Percentiles rank a stretch among this genome's conserved stretches.
phyloP scores from a whole-genome alignment of 2,113 vertebrate genomes.

The Hipposideros armiger region DNA sequence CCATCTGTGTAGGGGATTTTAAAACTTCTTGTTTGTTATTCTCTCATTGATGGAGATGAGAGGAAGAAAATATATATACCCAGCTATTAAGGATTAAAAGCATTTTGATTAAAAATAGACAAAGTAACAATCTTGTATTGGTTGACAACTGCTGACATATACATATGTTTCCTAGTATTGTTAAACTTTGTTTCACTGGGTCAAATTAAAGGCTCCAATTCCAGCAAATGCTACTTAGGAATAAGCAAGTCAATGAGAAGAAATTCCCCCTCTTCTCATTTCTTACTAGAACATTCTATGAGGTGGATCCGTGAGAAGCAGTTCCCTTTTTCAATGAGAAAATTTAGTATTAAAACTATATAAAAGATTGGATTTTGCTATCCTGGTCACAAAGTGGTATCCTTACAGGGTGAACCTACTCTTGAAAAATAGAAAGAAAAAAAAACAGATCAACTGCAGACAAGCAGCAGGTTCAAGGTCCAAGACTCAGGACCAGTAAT shows the following conservation, averaged over 20 bases:
- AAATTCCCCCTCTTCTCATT: neutral
- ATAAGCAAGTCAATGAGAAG: neutral
- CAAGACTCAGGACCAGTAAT: neutral
- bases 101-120: conserved; percentile 5
- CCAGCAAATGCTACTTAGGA: neutral
- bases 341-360: neutral
- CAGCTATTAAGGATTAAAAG: neutral
- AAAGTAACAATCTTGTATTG: neutral
- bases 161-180: neutral
- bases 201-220: conserved; percentile 4
- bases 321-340: neutral
- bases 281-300: conserved; percentile 1
- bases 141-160: neutral
- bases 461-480: neutral
- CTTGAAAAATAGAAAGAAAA: neutral
- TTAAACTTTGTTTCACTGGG: neutral
- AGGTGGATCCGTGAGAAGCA: neutral
- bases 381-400: neutral
- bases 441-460: neutral
- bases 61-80: neutral
- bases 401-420: neutral
- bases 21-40: neutral
- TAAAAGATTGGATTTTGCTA: neutral
- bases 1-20: neutral
- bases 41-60: neutral